Evolutionary conservation across 2,113 vertebrate species (phyloP).

Genomic region (Crocuta crocuta): DNA sequence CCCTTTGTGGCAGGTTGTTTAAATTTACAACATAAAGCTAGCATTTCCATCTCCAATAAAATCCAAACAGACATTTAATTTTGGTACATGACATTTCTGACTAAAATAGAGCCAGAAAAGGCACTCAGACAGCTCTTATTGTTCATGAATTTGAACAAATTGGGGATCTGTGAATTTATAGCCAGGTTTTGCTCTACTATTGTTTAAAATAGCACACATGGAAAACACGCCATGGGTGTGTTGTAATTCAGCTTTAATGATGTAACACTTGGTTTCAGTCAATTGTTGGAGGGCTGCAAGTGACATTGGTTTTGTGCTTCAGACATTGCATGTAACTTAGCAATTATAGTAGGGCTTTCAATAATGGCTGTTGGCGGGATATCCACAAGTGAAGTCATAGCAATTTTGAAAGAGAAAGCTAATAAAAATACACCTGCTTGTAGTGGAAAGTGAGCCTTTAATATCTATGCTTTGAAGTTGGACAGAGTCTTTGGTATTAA

Average conservation of each 20-base stretch:
- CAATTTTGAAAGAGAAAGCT: constrained; percentile 89
- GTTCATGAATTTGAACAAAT: constrained; percentile 86
- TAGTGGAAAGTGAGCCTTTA: constrained; percentile 90
- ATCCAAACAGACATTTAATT: constrained; percentile 90
- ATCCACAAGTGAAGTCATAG: constrained; percentile 89
- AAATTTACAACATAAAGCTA: constrained; percentile 85
- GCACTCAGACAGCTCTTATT: constrained; percentile 85
- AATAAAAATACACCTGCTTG: constrained; percentile 95
- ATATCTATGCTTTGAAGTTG: constrained; percentile 90
- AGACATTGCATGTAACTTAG: constrained; percentile 87
- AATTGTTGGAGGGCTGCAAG: constrained; percentile 87
- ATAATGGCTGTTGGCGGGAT: constrained; percentile 88
- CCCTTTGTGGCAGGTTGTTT: constrained; percentile 86
- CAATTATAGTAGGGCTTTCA: constrained; percentile 90
- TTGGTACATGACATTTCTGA: constrained; percentile 91
- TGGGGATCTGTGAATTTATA: constrained; percentile 89
- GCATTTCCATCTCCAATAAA: constrained; percentile 86
- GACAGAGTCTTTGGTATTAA: constrained; percentile 87
- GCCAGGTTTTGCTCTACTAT: constrained; percentile 86
- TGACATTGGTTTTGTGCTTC: constrained; percentile 85
- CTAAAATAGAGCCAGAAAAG: constrained; percentile 91
- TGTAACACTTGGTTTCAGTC: constrained; percentile 90
- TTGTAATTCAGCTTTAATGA: constrained; percentile 90
- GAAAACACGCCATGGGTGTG: constrained; percentile 86
- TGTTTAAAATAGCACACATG: constrained; percentile 90